These are phyloP conservation scores for Acromyrmex charruanus DNA, from an alignment of 1,140 invertebrate species.

Conservation along the genomic window DNA sequence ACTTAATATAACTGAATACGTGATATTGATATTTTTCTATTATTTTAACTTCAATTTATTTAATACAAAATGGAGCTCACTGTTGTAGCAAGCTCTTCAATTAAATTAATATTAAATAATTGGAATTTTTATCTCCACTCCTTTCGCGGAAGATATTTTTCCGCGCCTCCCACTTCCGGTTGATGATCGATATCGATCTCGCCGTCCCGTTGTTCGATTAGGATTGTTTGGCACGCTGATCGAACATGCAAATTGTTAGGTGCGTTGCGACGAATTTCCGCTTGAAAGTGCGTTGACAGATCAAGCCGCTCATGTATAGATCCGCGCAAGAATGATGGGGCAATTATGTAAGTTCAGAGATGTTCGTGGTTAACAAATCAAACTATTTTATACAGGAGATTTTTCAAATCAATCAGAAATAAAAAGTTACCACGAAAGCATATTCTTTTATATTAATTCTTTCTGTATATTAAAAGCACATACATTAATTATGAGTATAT, in stretches of 20 bases:
- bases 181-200: constrained; percentile 23
- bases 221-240: constrained; percentile 52
- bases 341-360: constrained; percentile 72
- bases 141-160: background rate
- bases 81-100: background rate
- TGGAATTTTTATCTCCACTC: background rate
- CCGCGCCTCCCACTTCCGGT: constrained; percentile 33
- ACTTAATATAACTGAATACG: too few relatives aligned
- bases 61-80: too few relatives aligned
- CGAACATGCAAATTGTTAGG: constrained; percentile 72
- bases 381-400: background rate
- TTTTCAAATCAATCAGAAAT: background rate
- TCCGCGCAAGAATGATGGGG: constrained; percentile 57
- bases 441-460: background rate
- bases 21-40: too few relatives aligned
- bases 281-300: constrained; percentile 73
- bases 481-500: background rate
- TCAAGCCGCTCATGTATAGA: constrained; percentile 57
- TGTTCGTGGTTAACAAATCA: constrained; percentile 32
- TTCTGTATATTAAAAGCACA: background rate
- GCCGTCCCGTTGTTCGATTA: constrained; percentile 35
- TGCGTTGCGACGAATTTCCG: constrained; percentile 70
- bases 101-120: background rate
- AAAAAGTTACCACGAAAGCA: background rate
- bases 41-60: too few relatives aligned